Evolutionary conservation across 2,888 invertebrate genomes (phyloP).

Genomic region (Neria commutata): DNA sequence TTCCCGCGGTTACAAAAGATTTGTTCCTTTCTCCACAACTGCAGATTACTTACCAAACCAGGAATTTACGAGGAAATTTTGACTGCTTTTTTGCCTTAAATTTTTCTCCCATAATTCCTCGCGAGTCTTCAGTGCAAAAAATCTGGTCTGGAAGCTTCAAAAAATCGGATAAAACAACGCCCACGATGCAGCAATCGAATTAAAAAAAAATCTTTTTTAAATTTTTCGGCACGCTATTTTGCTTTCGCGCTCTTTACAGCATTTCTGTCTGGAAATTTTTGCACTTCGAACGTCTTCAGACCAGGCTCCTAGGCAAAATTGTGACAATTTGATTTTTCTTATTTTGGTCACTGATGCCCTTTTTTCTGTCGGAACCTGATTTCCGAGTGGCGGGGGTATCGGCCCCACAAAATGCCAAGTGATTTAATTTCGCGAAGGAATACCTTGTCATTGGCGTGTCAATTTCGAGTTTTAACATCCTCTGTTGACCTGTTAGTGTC

Average conservation of each 20-base stretch:
- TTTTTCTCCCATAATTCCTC: slow-evolving; percentile 5
- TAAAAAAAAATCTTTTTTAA: neutral
- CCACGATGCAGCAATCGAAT: neutral
- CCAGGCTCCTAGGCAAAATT: neutral
- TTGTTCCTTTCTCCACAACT: slow-evolving; percentile 9
- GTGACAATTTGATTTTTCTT: no score
- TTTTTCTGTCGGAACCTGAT: no score
- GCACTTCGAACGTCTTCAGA: neutral
- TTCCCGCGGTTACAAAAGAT: slow-evolving; percentile 6
- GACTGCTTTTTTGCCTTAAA: slow-evolving; percentile 5
- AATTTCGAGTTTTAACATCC: no score
- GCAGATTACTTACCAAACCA: slow-evolving; percentile 12
- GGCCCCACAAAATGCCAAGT: no score
- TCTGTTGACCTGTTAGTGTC: no score
- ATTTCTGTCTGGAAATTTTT: neutral
- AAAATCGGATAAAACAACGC: neutral
- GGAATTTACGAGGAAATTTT: slow-evolving; percentile 11
- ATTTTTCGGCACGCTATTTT: neutral
- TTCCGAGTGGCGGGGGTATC: no score
- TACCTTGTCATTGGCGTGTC: no score
- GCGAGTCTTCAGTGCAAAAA: slow-evolving; percentile 6
- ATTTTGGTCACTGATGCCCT: no score
- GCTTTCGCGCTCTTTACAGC: neutral
- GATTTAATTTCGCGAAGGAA: no score
- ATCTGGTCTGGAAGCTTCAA: slow-evolving; percentile 1